Evolutionary conservation across 2,113 vertebrate species (phyloP).

Genomic region (Marmota flaviventris): DNA sequence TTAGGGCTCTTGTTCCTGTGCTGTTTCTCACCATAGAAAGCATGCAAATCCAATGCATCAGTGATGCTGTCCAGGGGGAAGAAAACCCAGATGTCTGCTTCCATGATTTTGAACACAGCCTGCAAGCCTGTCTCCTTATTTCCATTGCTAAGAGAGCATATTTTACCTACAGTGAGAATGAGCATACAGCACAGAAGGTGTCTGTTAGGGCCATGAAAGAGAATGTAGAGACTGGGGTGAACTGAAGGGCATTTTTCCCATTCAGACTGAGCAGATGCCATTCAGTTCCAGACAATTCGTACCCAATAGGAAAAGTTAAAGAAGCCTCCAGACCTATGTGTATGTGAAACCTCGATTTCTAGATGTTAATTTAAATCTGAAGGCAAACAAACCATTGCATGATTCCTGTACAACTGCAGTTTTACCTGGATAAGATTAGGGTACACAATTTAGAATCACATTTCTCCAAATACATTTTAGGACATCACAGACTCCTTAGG

Average conservation of each 20-base stretch:
- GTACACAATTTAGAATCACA: neutral
- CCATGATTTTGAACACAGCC: neutral
- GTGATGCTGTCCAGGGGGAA: fast-evolving
- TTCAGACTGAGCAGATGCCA: neutral
- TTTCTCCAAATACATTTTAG: neutral
- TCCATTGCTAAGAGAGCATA: neutral
- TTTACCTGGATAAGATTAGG: neutral
- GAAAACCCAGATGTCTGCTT: neutral
- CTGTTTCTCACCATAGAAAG: neutral
- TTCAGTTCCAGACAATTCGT: neutral
- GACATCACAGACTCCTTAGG: neutral
- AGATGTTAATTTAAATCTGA: slow-evolving; percentile 10
- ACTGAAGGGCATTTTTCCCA: neutral
- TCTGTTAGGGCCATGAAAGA: neutral
- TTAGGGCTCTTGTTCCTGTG: neutral
- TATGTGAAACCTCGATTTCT: neutral
- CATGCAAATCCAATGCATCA: neutral
- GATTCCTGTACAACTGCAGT: neutral
- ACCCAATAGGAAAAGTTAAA: neutral
- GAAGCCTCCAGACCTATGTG: neutral
- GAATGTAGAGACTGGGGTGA: neutral
- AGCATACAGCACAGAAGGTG: neutral
- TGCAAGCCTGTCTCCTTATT: neutral
- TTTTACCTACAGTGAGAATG: neutral
- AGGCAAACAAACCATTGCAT: neutral